Percentiles rank a stretch among this genome's conserved stretches.
These are phyloP conservation scores for Choreutis nemorana DNA, from an alignment of 2,888 invertebrate genomes.

Conservation along the genomic window DNA sequence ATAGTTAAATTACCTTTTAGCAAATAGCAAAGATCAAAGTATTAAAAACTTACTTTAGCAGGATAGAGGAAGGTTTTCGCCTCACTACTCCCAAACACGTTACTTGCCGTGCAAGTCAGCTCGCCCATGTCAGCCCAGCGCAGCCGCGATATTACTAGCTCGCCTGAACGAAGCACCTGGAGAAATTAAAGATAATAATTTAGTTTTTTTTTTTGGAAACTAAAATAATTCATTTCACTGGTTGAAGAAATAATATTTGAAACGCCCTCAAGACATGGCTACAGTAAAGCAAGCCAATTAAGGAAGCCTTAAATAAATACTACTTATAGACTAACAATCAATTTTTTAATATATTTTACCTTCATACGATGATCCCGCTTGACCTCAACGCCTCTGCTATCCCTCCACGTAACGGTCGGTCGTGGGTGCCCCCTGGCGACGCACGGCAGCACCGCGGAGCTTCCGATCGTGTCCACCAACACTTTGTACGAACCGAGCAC, in stretches of 20 bases:
- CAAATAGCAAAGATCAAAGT: not conserved
- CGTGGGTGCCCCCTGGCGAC: slow-evolving; percentile 71
- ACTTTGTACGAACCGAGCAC: slow-evolving; percentile 64
- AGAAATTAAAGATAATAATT: slow-evolving; percentile 1
- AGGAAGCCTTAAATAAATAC: not conserved
- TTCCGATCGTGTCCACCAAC: slow-evolving; percentile 68
- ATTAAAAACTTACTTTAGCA: slow-evolving; percentile 43
- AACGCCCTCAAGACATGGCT: too few relatives aligned
- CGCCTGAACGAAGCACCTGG: slow-evolving; percentile 75
- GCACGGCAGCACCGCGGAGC: slow-evolving; percentile 74
- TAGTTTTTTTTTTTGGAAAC: slow-evolving; percentile 4
- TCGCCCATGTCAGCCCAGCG: slow-evolving; percentile 86
- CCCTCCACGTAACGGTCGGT: slow-evolving; percentile 73
- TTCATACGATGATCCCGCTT: slow-evolving; percentile 61
- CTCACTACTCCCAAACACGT: slow-evolving; percentile 66
- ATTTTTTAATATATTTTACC: slow-evolving; percentile 23
- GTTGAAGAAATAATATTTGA: not conserved
- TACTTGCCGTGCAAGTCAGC: slow-evolving; percentile 78
- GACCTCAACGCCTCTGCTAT: slow-evolving; percentile 63
- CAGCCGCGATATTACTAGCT: slow-evolving; percentile 76
- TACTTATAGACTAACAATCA: not conserved
- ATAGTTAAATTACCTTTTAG: not conserved
- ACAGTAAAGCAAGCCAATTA: not conserved
- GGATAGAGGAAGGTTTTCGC: slow-evolving; percentile 81
- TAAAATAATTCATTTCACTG: slow-evolving; percentile 4